A percentile compares a stretch with the other conserved stretches of the same genome.
Conservation (phyloP, 2,888 invertebrate species). For the Spodoptera picta region DNA sequence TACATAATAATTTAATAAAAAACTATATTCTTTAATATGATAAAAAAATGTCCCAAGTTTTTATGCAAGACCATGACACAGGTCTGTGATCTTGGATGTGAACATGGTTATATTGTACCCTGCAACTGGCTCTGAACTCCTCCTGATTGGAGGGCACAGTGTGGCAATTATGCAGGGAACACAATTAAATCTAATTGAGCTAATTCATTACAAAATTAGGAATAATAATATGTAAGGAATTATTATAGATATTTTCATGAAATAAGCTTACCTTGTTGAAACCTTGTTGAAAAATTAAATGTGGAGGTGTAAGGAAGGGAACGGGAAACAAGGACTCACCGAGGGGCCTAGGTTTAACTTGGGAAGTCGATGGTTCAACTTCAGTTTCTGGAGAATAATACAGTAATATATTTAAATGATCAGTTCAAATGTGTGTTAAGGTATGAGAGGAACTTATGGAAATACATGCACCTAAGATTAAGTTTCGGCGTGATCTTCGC, state of each 20-base stretch:
- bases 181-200: too few species aligned
- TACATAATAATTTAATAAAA: too few species aligned
- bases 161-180: slow-evolving; percentile 56
- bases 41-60: slow-evolving; percentile 62
- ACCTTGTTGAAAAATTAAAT: not conserved
- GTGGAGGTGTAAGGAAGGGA: slow-evolving; percentile 32
- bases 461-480: not conserved
- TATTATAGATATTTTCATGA: not conserved
- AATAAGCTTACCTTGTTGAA: slow-evolving; percentile 16
- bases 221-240: too few species aligned
- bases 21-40: too few species aligned
- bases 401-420: slow-evolving; percentile 8
- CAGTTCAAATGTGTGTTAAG: not conserved
- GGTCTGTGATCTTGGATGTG: slow-evolving; percentile 64
- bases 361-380: slow-evolving; percentile 55
- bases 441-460: not conserved
- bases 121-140: slow-evolving; percentile 54
- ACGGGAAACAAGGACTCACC: slow-evolving; percentile 74
- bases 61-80: slow-evolving; percentile 64
- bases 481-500: slow-evolving; percentile 15
- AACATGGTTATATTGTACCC: slow-evolving; percentile 66
- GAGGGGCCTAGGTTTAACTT: slow-evolving; percentile 71
- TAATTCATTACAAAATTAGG: too few species aligned
- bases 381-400: slow-evolving; percentile 69
- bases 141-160: slow-evolving; percentile 50